Percentiles rank a stretch among this genome's conserved stretches.
Evolutionary conservation across 2,888 invertebrate genomes (phyloP).

Genomic region (Tiphia femorata): DNA sequence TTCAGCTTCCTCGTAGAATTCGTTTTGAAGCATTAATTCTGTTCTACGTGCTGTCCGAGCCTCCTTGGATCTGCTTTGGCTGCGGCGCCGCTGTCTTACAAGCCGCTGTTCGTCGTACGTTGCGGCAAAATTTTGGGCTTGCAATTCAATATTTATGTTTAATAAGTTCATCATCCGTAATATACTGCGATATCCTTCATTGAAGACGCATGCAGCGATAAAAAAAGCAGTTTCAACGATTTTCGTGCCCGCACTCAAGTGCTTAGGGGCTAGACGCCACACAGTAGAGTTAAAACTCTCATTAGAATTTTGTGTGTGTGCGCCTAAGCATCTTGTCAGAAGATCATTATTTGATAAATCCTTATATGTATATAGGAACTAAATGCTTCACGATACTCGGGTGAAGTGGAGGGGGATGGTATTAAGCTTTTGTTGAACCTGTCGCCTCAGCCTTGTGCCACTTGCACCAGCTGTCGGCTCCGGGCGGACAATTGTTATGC

Average conservation of each 20-base stretch:
- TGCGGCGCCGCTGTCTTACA: neutral
- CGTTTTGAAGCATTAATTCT: neutral
- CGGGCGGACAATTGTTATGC: conserved; percentile 42
- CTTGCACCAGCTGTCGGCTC: no score
- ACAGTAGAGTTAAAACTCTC: conserved; percentile 36
- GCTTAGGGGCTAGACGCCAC: conserved; percentile 32
- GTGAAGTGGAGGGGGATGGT: conserved; percentile 14
- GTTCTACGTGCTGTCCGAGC: neutral
- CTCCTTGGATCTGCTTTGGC: no score
- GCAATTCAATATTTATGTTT: conserved; percentile 5
- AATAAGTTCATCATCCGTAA: conserved; percentile 15
- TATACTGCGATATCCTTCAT: conserved; percentile 17
- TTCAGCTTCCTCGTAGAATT: no score
- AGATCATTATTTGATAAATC: conserved; percentile 25
- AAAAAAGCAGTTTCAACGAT: conserved; percentile 34
- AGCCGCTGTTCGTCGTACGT: neutral
- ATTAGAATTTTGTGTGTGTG: conserved; percentile 36
- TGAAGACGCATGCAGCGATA: conserved; percentile 30
- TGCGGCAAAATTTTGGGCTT: neutral
- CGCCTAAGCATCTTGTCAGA: conserved; percentile 29
- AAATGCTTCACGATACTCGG: conserved; percentile 20
- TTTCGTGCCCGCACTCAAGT: conserved; percentile 27
- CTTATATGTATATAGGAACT: conserved; percentile 26
- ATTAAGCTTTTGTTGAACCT: conserved; percentile 10
- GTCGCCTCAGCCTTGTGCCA: no score